Base-by-base conservation (phyloP, 2,113 vertebrate genomes). In the Sturnira hondurensis region DNA sequence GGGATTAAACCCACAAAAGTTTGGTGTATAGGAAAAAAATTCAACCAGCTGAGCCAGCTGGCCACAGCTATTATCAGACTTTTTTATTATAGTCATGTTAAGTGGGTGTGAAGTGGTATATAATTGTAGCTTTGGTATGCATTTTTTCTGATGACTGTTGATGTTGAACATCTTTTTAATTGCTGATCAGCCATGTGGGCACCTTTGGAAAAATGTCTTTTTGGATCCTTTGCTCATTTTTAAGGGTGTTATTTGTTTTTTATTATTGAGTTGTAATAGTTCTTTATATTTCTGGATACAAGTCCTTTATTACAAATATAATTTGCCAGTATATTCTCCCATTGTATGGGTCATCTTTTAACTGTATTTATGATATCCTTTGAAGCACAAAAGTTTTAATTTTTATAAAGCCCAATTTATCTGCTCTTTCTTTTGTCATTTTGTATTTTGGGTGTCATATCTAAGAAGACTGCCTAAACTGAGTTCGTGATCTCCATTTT, bases 101-200 rank as follows among this genome's bases (percentile, higher is more conserved):
- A 71, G 9, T 67, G 9, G 24, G n/a, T 88, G 7, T 88, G n/a
- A 93, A 78, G 22, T 84, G n/a, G 7, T 94, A 74, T 80, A 50
- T 78, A 43, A 45, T 89, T 93, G 31, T 52, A 28, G 28, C 31
- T 78, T 93, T 83, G 36, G 71, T 70, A 65, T 28, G 9, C 28
- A 92, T 50, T 91, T 96, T 96, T 61, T 63, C 82, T 91, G 33
- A 82, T 65, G 43, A 81, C 6, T 52, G 54, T 80, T 91, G 56
- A 54, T 68, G 31, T 71, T 78, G 73, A 61, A 38, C n/a, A 61
- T 78, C 87, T 63, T 76, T 92, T 54, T 56, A 81, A 54, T n/a
- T 81, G 45, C 61, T 86, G 58, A 73, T 67, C 36, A 28, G 43
- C 80, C 63, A 47, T 80, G 89, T 86, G 81, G 28, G 74, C 33